Evolutionary conservation across 2,888 invertebrate genomes (phyloP).

Genomic region (Hypercompe scribonia): DNA sequence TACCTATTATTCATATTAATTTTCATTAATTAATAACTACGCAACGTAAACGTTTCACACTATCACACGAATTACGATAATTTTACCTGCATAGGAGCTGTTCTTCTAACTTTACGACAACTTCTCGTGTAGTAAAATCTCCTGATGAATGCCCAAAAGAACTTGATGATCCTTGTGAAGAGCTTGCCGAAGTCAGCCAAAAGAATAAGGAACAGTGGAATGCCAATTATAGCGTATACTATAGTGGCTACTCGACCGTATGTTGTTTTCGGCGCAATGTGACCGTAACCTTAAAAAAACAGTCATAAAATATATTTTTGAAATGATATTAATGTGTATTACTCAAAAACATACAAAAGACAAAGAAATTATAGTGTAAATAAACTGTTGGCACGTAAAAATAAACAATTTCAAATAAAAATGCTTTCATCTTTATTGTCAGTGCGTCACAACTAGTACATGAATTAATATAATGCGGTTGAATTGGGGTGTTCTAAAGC

Average conservation of each 20-base stretch:
- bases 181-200: slow-evolving; percentile 98
- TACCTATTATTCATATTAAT: background rate
- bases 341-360: background rate
- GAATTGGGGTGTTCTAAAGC: too few species aligned
- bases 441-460: background rate
- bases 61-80: background rate
- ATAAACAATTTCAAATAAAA: slow-evolving; percentile 1
- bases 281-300: slow-evolving; percentile 95
- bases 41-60: too few species aligned
- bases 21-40: background rate
- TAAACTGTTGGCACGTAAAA: background rate
- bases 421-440: slow-evolving; percentile 4
- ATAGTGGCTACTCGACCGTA: slow-evolving; percentile 96
- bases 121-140: slow-evolving; percentile 95
- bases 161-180: slow-evolving; percentile 96
- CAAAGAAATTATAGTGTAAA: background rate
- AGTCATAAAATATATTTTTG: background rate
- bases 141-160: slow-evolving; percentile 94
- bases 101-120: slow-evolving; percentile 91
- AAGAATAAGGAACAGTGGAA: slow-evolving; percentile 97
- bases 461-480: background rate
- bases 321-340: background rate
- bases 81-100: slow-evolving; percentile 90
- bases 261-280: slow-evolving; percentile 96
- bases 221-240: slow-evolving; percentile 97